Evolutionary conservation across 2,113 vertebrate genomes (phyloP).

Genomic region (Thermophis baileyi): DNA sequence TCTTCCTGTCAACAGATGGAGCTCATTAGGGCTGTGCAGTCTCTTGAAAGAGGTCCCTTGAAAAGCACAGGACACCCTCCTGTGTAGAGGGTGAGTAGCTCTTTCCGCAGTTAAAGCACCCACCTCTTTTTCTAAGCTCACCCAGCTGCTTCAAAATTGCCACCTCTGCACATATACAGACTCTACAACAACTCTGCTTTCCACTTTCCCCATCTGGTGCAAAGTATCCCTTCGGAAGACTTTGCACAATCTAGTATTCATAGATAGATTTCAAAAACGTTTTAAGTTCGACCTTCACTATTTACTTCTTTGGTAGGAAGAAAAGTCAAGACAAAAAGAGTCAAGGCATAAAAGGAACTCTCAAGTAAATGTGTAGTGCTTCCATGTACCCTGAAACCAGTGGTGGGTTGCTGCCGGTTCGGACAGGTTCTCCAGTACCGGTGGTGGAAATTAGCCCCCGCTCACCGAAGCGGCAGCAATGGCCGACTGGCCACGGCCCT

Average conservation of each 20-base stretch:
- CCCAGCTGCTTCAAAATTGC: no score
- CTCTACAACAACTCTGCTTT: background rate
- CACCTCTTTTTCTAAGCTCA: background rate
- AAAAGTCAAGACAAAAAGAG: background rate
- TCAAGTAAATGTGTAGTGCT: background rate
- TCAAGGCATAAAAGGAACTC: background rate
- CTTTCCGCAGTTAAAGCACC: background rate
- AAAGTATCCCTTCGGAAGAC: background rate
- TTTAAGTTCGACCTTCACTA: background rate
- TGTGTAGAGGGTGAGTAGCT: background rate
- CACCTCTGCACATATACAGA: no score
- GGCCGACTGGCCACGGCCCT: no score
- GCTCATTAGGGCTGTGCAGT: background rate
- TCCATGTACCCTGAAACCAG: background rate
- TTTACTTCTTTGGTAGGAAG: background rate
- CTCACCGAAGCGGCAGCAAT: no score
- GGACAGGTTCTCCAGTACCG: no score
- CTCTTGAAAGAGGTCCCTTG: background rate
- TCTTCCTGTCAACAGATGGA: background rate
- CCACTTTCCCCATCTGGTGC: background rate
- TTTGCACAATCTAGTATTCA: background rate
- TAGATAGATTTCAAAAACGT: background rate
- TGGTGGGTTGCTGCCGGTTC: no score
- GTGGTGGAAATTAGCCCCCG: no score
- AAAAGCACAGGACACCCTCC: background rate